Base-by-base conservation (phyloP, 2,888 invertebrate species). In the Hydriomena furcata region DNA sequence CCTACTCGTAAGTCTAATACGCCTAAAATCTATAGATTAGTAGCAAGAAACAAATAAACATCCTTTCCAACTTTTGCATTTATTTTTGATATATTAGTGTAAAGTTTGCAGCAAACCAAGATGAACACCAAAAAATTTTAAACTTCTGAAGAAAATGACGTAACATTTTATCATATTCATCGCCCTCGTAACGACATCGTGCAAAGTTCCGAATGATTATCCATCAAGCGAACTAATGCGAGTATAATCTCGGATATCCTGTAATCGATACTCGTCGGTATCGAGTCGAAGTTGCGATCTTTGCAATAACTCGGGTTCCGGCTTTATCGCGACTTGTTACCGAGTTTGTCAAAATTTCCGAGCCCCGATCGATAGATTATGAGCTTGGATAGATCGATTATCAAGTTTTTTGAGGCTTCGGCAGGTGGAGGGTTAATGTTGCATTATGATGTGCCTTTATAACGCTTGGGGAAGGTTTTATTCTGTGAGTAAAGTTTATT, bases 321-420 rank as follows among this genome's bases (percentile, higher is more conserved):
- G 59, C 70, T 64, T 68, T 71, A 71, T 72, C 68, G 58, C 42
- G 17, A 58, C 73, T 76, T 68, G 73, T 78, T 79, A 75, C 63
- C 48, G 66, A 79, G 63, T 73, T 76, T 66, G 68, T 64, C 67
- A 60, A 68, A 70, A 52, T 52, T 46, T 42, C 47, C 37, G 51
- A 41, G 17, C 11, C 62, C 45, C 55, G 47, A 31, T 52, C 53
- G 55, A 58, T 51, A 53, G 52, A 48, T 58, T 57, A 57, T 60
- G 49, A 49, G 37, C 42, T 41, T 8, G 42, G 46, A 36, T 37
- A 30, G 43, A 52, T 52, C 42, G 47, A 48, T 52, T 52, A 43
- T 47, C 47, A 47, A 38, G 30, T 43, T 40, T 46, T 50, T 47
- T 30, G 35, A 25, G 30, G 34, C 21, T 40, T 41, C 27, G 32